Base-by-base conservation (phyloP, 2,888 invertebrate genomes). In the Miltochrista miniata region DNA sequence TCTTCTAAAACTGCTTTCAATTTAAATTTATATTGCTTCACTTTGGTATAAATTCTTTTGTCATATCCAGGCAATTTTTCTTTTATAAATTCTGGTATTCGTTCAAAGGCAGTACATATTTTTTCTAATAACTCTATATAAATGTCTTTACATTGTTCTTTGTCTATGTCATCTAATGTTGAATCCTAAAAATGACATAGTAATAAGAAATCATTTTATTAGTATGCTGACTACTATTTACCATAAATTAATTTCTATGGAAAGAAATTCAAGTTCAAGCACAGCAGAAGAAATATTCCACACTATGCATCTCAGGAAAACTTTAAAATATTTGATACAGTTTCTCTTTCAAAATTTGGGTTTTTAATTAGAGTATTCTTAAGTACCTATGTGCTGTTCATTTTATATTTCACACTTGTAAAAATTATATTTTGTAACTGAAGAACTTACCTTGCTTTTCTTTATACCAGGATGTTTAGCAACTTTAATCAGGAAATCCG, bases 41-140 rank as follows among this genome's bases (percentile, higher is more conserved):
- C 79, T 72, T 92, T 93, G 1, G 88, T 79, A 70, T 93, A 95
- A 7, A 90, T 89, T 37, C 82, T 86, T 14, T 79, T 77, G 61
- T 94, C 92, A 70, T 94, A 95, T 0, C 94, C 93, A 1, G 93
- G 93, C 46, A 95, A 93, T 57, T 92, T 90, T 61, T 92, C 89
- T 58, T 94, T 93, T 36, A 94, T 91, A 56, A 92, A 85, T 11
- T 93, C 81, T 1, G 95, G 95, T 63, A 95, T 93, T 81, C 92
- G 93, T 62, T 94, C 93, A 59, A 95, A 92, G 0, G 94, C 93
- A 15, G 81, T 82, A 56, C 90, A 93, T 66, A 94, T 93, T 80
- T 93, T 95, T 67, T 95, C 94, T 68, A 95, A 79, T 35, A 95
- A 73, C 65, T 94, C 92, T 57, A 93, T 85, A 59, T 95, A 93